Evolutionary conservation across 2,888 invertebrate species (phyloP).

Genomic region (Sacculina carcini): DNA sequence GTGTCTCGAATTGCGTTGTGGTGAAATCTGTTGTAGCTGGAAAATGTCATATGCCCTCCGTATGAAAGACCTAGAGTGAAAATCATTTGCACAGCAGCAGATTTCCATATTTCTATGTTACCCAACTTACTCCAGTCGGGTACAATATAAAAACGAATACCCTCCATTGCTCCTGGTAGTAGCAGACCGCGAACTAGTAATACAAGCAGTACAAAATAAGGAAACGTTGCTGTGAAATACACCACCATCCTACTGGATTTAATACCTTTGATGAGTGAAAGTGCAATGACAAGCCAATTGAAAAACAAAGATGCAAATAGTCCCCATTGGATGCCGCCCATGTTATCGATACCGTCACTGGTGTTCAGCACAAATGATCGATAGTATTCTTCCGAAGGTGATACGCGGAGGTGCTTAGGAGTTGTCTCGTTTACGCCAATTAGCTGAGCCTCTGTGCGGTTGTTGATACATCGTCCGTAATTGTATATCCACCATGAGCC

Average conservation of each 20-base stretch:
- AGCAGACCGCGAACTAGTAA: conserved; percentile 74
- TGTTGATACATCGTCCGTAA: too few relatives aligned
- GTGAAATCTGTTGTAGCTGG: conserved; percentile 92
- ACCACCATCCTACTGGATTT: conserved; percentile 94
- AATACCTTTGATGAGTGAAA: conserved; percentile 63
- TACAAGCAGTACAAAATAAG: conserved; percentile 73
- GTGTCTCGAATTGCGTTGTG: conserved; percentile 92
- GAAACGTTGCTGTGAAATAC: conserved; percentile 95
- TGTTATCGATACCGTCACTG: conserved; percentile 25
- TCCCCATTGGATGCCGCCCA: conserved; percentile 35
- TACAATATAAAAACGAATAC: conserved; percentile 75
- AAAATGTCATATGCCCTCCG: conserved; percentile 80
- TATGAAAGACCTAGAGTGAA: conserved; percentile 96
- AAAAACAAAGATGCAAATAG: conserved; percentile 43
- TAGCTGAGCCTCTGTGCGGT: too few relatives aligned
- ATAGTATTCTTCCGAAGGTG: conserved; percentile 48
- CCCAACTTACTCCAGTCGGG: conserved; percentile 37
- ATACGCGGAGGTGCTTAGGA: too few relatives aligned
- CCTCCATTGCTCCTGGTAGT: conserved; percentile 68
- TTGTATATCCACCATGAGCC: too few relatives aligned
- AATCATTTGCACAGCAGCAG: conserved; percentile 94
- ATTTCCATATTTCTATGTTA: conserved; percentile 58
- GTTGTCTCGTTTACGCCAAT: too few relatives aligned
- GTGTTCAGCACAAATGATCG: conserved; percentile 24
- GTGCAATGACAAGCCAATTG: conserved; percentile 51